Evolutionary conservation across 2,113 vertebrate species (phyloP), one percentile per base, ranked within the genome.

Genomic region (Centropus bengalensis): DNA sequence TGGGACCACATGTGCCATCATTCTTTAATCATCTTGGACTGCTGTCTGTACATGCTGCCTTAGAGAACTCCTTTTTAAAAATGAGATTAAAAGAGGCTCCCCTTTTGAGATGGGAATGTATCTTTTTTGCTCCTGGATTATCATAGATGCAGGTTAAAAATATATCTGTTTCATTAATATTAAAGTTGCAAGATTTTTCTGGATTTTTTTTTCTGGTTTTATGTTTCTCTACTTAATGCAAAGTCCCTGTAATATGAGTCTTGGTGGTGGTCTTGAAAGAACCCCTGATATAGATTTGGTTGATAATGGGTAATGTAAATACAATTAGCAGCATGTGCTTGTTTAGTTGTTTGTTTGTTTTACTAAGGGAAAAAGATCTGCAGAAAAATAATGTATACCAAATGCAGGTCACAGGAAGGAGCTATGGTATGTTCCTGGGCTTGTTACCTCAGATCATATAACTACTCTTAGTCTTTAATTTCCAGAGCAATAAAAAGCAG

Each of bases 211-310:
- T 33, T 7, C 36, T 27, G 52, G 6, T 58, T 70, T 15, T 14
- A 8, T 36, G 2, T 81, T 94, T 90, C 88, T 94, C 69, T 91
- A n/a, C 94, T 96, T 88, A 91, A 94, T 71, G 73, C 93, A 58
- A 68, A 96, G 58, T 91, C 33, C n/a, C 79, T 93, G 95, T 96
- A 97, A 97, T 1, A 5, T 91, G 94, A 97, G 80, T 88, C 97
- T 97, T 96, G 88, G 68, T 98, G 99, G 98, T 99, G 98, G 98
- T 99, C 98, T 98, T 98, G 98, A 98, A 99, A 96, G 75, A 97
- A 93, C 92, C 98, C 97, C 98, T 98, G 91, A 90, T 96, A 68
- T 15, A 91, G 96, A 96, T 98, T 98, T 97, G 97, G 93, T 97
- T 97, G 97, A 98, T 98, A 97, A 97, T 97, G 94, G 96, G 97